Percentiles rank a stretch among this genome's conserved stretches.
phyloP scores from a whole-genome alignment of 2,888 invertebrate species.

The Petrolisthes cinctipes region DNA sequence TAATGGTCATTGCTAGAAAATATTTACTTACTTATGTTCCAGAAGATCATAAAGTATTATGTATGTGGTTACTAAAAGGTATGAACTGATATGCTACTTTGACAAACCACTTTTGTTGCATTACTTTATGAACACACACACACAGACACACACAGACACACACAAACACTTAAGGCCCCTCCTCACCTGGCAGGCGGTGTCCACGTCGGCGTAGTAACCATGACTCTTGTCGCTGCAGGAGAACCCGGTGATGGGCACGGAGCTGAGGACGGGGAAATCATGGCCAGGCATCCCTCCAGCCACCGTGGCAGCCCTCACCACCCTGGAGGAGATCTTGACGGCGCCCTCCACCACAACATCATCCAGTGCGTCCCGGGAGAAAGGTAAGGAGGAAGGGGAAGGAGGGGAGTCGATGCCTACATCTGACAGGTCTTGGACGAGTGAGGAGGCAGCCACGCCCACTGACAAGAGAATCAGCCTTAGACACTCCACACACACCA shows the following conservation, averaged over 20 bases:
- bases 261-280: constrained; percentile 49
- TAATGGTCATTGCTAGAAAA: too few relatives aligned
- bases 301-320: constrained; percentile 17
- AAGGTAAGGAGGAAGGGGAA: neutral
- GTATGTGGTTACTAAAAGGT: too few relatives aligned
- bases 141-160: neutral
- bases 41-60: too few relatives aligned
- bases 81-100: too few relatives aligned
- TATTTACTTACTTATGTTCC: too few relatives aligned
- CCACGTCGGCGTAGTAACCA: constrained; percentile 56
- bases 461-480: neutral
- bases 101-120: too few relatives aligned
- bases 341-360: constrained; percentile 36
- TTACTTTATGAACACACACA: neutral
- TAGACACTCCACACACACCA: too few relatives aligned
- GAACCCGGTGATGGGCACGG: constrained; percentile 43
- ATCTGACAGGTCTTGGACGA: constrained; percentile 13
- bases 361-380: constrained; percentile 13
- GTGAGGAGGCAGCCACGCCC: neutral
- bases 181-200: constrained; percentile 55
- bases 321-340: constrained; percentile 24
- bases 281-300: constrained; percentile 46
- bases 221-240: constrained; percentile 27
- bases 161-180: neutral
- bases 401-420: constrained; percentile 18